phyloP scores from a whole-genome alignment of 30 jellyfish, hydroid and myxozoan genomes.

The Aurelia coerulea region DNA sequence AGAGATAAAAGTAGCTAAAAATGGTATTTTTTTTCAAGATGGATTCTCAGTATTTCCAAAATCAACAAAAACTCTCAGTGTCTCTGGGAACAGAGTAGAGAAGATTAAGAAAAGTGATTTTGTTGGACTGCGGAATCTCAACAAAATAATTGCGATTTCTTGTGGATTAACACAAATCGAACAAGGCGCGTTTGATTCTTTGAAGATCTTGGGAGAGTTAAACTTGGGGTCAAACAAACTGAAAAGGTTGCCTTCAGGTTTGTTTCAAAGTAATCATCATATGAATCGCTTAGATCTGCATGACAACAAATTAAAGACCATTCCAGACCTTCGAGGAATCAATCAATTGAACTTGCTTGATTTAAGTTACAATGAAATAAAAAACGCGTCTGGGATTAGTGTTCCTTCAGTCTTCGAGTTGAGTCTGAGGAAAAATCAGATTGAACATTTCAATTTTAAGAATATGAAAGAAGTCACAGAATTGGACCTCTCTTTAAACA shows the following conservation, averaged over 20 bases:
- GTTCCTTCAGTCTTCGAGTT: neutral
- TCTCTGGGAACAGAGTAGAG: constrained; percentile 1
- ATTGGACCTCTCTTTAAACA: constrained; percentile 42
- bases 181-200: constrained; percentile 29
- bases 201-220: neutral
- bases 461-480: too few species aligned
- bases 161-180: constrained; percentile 18
- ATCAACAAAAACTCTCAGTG: neutral
- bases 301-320: constrained; percentile 7
- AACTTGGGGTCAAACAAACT: constrained; percentile 16
- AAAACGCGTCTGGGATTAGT: neutral
- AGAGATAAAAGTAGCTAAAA: neutral
- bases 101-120: constrained; percentile 5
- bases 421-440: constrained; percentile 14
- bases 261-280: neutral
- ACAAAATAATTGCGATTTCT: neutral
- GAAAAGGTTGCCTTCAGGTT: constrained; percentile 14
- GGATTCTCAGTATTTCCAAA: neutral
- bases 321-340: constrained; percentile 42
- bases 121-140: neutral
- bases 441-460: constrained; percentile 16
- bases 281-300: neutral
- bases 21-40: neutral
- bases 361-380: constrained; percentile 12
- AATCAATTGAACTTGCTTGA: neutral